Evolutionary conservation across 2,888 invertebrate genomes (phyloP).

Genomic region (Agrypnus murinus): DNA sequence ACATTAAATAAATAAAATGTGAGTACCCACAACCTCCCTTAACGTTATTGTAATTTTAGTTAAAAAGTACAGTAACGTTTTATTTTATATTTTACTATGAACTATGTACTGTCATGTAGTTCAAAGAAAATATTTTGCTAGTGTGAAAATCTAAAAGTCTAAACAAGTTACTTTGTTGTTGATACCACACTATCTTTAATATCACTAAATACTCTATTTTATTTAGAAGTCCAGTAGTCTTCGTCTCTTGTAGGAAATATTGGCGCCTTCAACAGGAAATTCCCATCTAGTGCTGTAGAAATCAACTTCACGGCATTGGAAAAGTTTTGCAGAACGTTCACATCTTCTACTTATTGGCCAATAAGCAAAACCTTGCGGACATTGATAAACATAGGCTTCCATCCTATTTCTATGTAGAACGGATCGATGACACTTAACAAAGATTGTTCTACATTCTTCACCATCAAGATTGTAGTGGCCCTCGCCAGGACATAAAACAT

Average conservation of each 20-base stretch:
- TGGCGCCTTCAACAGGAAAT: conserved; percentile 74
- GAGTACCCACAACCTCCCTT: conserved; percentile 43
- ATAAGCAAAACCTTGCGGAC: conserved; percentile 84
- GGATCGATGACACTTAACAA: conserved; percentile 80
- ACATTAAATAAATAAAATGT: conserved; percentile 32
- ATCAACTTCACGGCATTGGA: conserved; percentile 74
- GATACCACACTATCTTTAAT: conserved; percentile 19
- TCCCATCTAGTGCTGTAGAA: conserved; percentile 72
- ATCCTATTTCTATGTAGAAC: conserved; percentile 72
- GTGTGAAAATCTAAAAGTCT: conserved; percentile 19
- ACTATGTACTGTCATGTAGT: conserved; percentile 30
- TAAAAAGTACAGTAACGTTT: conserved; percentile 27
- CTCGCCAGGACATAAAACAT: conserved; percentile 77
- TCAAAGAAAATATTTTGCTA: conserved; percentile 39
- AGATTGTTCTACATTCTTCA: conserved; percentile 79
- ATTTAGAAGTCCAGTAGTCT: conserved; percentile 23
- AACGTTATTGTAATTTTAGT: conserved; percentile 39
- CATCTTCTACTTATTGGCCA: conserved; percentile 87
- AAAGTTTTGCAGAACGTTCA: conserved; percentile 78
- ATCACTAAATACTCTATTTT: conserved; percentile 38
- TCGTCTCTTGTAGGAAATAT: conserved; percentile 70
- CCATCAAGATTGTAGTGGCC: conserved; percentile 82
- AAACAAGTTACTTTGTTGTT: not conserved
- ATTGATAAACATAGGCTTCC: conserved; percentile 83
- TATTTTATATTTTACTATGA: conserved; percentile 36